Evolutionary conservation across 1,140 invertebrate species (phyloP).

Genomic region (Lepidurus packardi): DNA sequence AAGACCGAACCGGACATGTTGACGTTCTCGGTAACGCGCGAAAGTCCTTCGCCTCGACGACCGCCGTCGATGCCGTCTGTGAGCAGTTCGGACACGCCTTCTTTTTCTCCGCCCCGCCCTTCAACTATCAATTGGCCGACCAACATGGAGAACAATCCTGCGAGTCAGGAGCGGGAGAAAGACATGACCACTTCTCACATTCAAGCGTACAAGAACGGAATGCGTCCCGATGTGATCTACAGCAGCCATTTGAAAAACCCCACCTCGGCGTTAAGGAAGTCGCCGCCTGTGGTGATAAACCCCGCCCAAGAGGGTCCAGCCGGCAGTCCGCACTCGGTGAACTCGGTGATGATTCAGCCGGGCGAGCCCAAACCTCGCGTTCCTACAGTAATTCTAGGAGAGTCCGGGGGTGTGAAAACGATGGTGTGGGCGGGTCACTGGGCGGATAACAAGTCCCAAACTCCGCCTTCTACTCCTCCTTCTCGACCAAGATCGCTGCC

Average conservation of each 20-base stretch:
- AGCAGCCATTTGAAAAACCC: slow-evolving; percentile 56
- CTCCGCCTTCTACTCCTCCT: slow-evolving; percentile 19
- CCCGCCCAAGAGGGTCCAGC: slow-evolving; percentile 27
- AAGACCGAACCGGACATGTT: slow-evolving; percentile 34
- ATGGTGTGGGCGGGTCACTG: slow-evolving; percentile 42
- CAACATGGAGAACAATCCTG: slow-evolving; percentile 34
- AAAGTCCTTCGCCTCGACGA: slow-evolving; percentile 40
- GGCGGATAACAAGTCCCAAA: slow-evolving; percentile 25
- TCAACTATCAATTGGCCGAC: slow-evolving; percentile 36
- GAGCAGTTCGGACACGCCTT: background rate
- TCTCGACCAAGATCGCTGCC: slow-evolving; percentile 30
- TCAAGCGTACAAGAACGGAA: slow-evolving; percentile 58
- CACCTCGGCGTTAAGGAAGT: slow-evolving; percentile 36
- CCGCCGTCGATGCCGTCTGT: slow-evolving; percentile 30
- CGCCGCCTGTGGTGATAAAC: slow-evolving; percentile 33
- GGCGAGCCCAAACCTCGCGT: slow-evolving; percentile 34
- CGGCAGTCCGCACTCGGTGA: slow-evolving; percentile 36
- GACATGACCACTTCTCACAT: slow-evolving; percentile 43
- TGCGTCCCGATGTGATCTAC: slow-evolving; percentile 70
- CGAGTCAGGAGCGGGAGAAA: slow-evolving; percentile 17
- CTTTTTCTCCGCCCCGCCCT: slow-evolving; percentile 29
- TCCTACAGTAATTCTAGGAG: slow-evolving; percentile 41
- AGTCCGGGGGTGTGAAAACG: slow-evolving; percentile 42
- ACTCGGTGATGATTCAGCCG: slow-evolving; percentile 34
- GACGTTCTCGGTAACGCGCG: slow-evolving; percentile 38